Evolutionary conservation across 2,113 vertebrate genomes (phyloP).

Genomic region (Podarcis raffonei): DNA sequence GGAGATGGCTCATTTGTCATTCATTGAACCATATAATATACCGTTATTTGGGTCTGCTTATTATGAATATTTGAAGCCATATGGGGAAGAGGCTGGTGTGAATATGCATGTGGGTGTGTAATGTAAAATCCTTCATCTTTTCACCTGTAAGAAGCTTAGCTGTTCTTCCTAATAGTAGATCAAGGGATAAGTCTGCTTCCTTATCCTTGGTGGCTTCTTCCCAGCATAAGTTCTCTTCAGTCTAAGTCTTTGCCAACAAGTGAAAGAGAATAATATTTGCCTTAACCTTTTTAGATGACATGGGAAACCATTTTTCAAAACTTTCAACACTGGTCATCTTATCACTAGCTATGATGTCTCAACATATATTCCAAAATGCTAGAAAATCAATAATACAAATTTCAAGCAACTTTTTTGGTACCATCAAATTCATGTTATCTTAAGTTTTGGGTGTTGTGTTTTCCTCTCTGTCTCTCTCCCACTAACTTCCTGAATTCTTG

Average conservation of each 20-base stretch:
- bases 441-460: neutral
- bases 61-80: neutral
- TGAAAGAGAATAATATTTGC: neutral
- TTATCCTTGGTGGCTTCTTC: neutral
- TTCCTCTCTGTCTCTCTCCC: neutral
- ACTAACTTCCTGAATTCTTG: neutral
- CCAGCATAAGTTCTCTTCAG: neutral
- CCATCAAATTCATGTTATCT: neutral
- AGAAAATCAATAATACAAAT: neutral
- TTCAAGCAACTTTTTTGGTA: neutral
- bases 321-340: neutral
- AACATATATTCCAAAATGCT: neutral
- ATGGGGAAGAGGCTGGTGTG: neutral
- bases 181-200: neutral
- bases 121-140: neutral
- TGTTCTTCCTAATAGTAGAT: neutral
- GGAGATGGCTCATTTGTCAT: neutral
- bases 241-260: neutral
- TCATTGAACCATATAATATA: neutral
- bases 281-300: neutral
- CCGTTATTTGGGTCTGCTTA: neutral
- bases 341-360: slow-evolving; percentile 20
- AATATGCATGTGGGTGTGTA: neutral
- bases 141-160: neutral
- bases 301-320: slow-evolving; percentile 5